Base-by-base conservation (phyloP, 2,888 invertebrate species). In the Toxonevra muliebris region DNA sequence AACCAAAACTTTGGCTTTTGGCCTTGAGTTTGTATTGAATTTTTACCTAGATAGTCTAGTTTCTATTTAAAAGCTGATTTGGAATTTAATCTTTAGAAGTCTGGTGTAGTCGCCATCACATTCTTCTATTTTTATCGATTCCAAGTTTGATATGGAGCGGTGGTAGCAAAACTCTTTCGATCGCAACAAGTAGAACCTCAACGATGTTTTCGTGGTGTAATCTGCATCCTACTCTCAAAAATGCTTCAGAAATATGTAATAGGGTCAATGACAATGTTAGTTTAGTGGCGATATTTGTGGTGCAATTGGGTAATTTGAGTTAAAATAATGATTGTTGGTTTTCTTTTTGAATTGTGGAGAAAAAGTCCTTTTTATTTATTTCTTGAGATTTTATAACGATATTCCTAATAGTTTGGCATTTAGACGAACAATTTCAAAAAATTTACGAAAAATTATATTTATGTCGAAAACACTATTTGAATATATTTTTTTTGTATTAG, bases 141-240 rank as follows among this genome's bases (percentile, higher is more conserved):
- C 48, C 45, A 30, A 48, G 45, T 17, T 48, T 60, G 13, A 60
- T 60, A 61, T 61, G 61, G 40, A 45, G 61, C 61, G 61, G 48
- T 61, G 50, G 61, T 15, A 61, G 48, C 48, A 61, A 60, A 41
- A 60, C 45, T 45, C 48, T 61, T 61, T 48, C 48, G 50, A 61
- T 61, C 48, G 61, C 12, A 19, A 61, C 61, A 61, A 61, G 61
- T 48, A 48, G 48, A 61, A 42, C 42, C 48, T 61, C 54, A 54
- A 54, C 17, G 54, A 54, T 54, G 54, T 54, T 54, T 54, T 9
- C 20, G 1, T 54, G 19, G 17, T 17, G 54, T 17, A 54, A 54
- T 54, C 54, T 54, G 15, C 13, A 54, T 54, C 11, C 20, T 54
- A 7, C 54, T 54, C 54, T 54, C 54, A 54, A 17, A 19, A 15